phyloP scores from a whole-genome alignment of 2,888 invertebrate genomes.

The Plebejus melissa region DNA sequence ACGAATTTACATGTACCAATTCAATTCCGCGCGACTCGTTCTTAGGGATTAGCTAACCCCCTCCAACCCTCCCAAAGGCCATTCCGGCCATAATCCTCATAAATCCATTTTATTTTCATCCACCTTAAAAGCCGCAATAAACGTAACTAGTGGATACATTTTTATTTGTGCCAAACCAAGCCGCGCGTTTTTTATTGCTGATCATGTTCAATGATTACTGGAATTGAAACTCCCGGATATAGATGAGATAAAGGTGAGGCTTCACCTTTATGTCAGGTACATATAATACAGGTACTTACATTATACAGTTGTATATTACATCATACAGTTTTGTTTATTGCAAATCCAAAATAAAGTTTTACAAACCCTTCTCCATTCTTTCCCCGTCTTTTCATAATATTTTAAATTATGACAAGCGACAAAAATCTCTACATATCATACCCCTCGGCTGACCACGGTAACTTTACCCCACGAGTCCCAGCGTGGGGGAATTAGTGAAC shows the following conservation, averaged over 20 bases:
- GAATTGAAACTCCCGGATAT: not conserved
- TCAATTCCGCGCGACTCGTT: slow-evolving; percentile 69
- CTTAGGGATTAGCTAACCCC: slow-evolving; percentile 66
- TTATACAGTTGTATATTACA: no score
- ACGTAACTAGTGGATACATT: slow-evolving; percentile 59
- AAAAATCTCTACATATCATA: slow-evolving; percentile 23
- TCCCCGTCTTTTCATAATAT: slow-evolving; percentile 11
- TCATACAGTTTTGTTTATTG: no score
- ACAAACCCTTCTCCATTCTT: not conserved
- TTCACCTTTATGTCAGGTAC: not conserved
- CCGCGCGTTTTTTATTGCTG: slow-evolving; percentile 10
- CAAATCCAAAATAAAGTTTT: not conserved
- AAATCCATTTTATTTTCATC: slow-evolving; percentile 78
- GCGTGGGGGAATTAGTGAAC: slow-evolving; percentile 30
- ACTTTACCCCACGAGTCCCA: slow-evolving; percentile 27
- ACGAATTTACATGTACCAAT: slow-evolving; percentile 75
- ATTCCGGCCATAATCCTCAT: slow-evolving; percentile 69
- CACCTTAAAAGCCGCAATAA: slow-evolving; percentile 76
- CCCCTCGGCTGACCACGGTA: slow-evolving; percentile 24
- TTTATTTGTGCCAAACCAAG: slow-evolving; percentile 31
- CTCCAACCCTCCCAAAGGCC: slow-evolving; percentile 49
- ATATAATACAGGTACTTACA: no score
- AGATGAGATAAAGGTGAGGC: not conserved
- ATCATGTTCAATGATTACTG: not conserved
- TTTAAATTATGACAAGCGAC: slow-evolving; percentile 17